Evolutionary conservation across 2,113 vertebrate species (phyloP), one percentile per base, ranked within the genome.

Genomic region (Cyanoramphus novaezelandiae): DNA sequence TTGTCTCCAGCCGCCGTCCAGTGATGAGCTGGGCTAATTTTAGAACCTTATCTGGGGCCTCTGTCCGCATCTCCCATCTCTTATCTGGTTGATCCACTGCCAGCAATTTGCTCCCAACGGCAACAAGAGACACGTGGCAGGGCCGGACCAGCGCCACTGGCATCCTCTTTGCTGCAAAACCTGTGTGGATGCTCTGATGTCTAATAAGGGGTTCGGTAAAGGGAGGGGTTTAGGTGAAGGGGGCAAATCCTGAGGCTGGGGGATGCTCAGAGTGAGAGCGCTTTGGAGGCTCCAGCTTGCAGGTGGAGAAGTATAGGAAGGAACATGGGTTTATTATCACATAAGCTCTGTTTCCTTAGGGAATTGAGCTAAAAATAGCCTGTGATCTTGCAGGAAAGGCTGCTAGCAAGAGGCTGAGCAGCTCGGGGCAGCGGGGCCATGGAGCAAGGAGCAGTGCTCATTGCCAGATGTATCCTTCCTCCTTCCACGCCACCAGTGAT

Each of bases 71-170:
- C 57, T 52, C 75, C 41, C n/a, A 19, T 33, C 94, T 72, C 64
- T 88, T 91, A 82, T 59, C 84, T 72, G 15, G 7, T 39, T 21
- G 63, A 77, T 17, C 33, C 0, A 3, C 41, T 29, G 69, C 79
- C 74, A 46, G 74, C 91, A 88, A 55, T 76, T 93, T 88, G 88
- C 94, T 95, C 80, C 75, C 94, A 91, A 47, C 50, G 84, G 84
- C 91, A 67, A 88, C 88, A 43, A 24, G 75, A 57, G 88, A 25
- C 37, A 63, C 4, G 41, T 46, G 75, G 23, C 3, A 5, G 13
- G 31, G 35, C 41, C 6, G 0, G 62, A 55, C 27, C 23, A 8
- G 37, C 0, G 25, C 29, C 71, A 41, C 81, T 14, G 0, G n/a
- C 0, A 0, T 65, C 47, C 10, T 62, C 41, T 35, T 31, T 15